A percentile compares a stretch with the other conserved stretches of the same genome.
Evolutionary conservation across 1,140 invertebrate genomes (phyloP).

Genomic region (Neotoxoptera formosana): DNA sequence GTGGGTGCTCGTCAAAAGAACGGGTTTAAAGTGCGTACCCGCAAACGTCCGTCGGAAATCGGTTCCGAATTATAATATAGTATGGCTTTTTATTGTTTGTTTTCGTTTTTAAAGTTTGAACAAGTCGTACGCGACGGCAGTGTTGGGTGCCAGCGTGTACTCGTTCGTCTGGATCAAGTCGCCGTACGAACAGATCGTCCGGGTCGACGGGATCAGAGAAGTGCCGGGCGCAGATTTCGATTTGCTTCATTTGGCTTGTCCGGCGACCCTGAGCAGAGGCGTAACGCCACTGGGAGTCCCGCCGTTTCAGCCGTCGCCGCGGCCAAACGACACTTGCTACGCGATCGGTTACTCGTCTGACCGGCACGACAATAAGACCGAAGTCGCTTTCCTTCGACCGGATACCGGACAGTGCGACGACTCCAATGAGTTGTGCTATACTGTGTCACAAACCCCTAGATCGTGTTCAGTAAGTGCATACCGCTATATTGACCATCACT

Average conservation of each 20-base stretch:
- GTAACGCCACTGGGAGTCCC: constrained; percentile 61
- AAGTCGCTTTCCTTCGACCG: background rate
- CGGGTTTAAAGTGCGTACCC: background rate
- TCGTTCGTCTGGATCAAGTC: constrained; percentile 65
- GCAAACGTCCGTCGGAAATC: background rate
- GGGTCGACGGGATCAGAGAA: constrained; percentile 60
- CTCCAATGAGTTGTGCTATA: background rate
- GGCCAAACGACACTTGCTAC: background rate
- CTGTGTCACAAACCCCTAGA: background rate
- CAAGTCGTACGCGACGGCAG: constrained; percentile 36
- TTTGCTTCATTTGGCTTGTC: constrained; percentile 62
- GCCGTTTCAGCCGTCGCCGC: background rate
- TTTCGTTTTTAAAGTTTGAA: background rate
- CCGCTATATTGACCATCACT: background rate
- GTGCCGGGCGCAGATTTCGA: constrained; percentile 62
- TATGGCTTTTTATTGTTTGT: no score
- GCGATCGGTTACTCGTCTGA: background rate
- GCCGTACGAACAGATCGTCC: constrained; percentile 72
- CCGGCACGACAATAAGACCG: background rate
- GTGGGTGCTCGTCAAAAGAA: constrained; percentile 33
- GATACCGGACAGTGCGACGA: background rate
- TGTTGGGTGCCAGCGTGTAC: constrained; percentile 33
- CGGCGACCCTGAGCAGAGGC: constrained; percentile 62
- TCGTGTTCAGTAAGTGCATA: constrained; percentile 10
- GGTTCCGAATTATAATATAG: background rate